Conservation (phyloP, 2,888 invertebrate genomes). For the Melipona bicolor region DNA sequence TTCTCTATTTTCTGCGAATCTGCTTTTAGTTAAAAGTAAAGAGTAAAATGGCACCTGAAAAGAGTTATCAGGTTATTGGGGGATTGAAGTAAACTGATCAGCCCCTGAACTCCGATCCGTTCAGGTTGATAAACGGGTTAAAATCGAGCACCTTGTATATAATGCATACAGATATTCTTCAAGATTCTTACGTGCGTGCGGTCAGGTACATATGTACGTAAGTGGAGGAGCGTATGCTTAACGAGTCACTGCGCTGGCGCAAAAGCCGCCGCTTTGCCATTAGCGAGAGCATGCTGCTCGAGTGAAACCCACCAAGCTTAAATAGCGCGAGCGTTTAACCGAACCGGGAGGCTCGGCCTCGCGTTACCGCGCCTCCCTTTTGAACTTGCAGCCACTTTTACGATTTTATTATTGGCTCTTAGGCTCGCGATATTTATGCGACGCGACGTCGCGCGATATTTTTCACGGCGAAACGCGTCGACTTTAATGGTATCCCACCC, state of each 20-base stretch:
- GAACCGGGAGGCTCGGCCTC: constrained; percentile 53
- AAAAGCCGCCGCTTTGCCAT: constrained; percentile 75
- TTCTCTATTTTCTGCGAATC: too few species aligned
- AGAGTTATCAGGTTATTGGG: too few species aligned
- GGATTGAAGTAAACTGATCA: not conserved
- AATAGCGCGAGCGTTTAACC: constrained; percentile 72
- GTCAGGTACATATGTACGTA: constrained; percentile 30
- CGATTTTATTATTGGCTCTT: constrained; percentile 78
- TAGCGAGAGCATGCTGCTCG: constrained; percentile 68
- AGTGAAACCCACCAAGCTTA: constrained; percentile 63
- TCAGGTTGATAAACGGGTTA: constrained; percentile 14
- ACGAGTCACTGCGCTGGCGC: constrained; percentile 66
- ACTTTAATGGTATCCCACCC: constrained; percentile 68
- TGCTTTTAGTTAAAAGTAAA: too few species aligned
- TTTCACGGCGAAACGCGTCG: constrained; percentile 70
- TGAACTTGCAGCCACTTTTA: constrained; percentile 74
- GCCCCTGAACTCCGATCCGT: too few species aligned
- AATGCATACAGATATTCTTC: constrained; percentile 36
- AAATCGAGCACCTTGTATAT: constrained; percentile 51
- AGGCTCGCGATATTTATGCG: constrained; percentile 72
- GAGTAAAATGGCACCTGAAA: too few species aligned
- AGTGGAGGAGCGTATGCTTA: constrained; percentile 52
- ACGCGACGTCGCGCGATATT: constrained; percentile 72
- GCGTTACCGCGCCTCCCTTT: constrained; percentile 64
- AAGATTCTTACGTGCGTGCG: constrained; percentile 29